Base-by-base conservation (phyloP, 2,888 invertebrate genomes). In the Ditylenchus weischeri region DNA sequence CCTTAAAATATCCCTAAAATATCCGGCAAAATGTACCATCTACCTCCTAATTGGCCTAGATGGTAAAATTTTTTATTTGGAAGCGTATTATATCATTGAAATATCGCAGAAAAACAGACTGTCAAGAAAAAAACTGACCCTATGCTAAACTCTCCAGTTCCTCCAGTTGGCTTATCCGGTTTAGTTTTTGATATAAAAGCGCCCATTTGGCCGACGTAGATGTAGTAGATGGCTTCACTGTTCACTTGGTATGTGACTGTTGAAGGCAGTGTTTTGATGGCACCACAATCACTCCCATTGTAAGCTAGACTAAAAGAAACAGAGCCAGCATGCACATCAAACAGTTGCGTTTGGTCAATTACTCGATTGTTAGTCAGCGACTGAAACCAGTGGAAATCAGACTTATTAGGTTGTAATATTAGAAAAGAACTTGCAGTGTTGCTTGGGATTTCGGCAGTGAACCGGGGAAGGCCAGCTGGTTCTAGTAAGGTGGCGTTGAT, bases 121-220 rank as follows among this genome's bases (percentile, higher is more conserved):
- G 29, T 54, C 29, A 54, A 10, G n/a, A 54, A 29, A 13, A 54
- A 62, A 43, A 48, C 62, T 62, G 48, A 50, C 60, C 36, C 51
- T 15, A 67, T 50, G 23, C 58, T 67, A 61, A 76, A 73, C 58
- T 74, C 76, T 23, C 74, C 74, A 13, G 71, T 77, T 29, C 74
- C 74, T 19, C 65, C 65, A 15, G 73, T 75, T n/a, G 74, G 76
- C 48, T 74, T 74, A 2, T 57, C 49, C 0, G 76, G 58, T 35
- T 71, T 60, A 6, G 72, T 43, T 11, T 43, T 21, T 18, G 60
- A 15, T 36, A 69, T 57, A 57, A 69, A 69, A 15, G 66, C 61
- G 0, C 74, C 74, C 7, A 54, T 59, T 19, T 57, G 21, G 3
- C 69, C 63, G 19, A 73, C 60, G 51, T 73, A 43, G 15, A 73